Evolutionary conservation across 2,888 invertebrate genomes (phyloP).

Genomic region (Choristoneura rosaceana): DNA sequence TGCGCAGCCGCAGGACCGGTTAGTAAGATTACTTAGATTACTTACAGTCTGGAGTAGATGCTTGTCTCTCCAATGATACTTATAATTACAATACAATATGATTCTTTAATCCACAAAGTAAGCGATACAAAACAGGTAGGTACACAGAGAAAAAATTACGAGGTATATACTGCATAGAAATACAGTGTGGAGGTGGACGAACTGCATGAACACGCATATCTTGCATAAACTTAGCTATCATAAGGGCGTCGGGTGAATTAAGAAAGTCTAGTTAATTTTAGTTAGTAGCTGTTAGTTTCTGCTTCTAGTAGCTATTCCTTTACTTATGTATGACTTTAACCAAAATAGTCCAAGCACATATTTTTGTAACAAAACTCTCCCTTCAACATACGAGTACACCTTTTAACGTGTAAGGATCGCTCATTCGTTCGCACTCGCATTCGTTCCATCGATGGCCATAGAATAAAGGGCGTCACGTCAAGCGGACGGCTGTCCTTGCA

Average conservation of each 20-base stretch:
- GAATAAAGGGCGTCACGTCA: conserved; percentile 28
- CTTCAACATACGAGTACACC: neutral
- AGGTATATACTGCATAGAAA: no score
- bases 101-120: no score
- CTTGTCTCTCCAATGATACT: neutral
- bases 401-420: neutral
- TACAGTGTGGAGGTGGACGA: no score
- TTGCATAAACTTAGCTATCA: no score
- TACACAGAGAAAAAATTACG: no score
- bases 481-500: conserved; percentile 31
- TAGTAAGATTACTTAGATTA: neutral
- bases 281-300: no score
- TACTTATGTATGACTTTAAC: no score
- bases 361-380: neutral
- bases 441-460: conserved; percentile 23
- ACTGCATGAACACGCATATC: no score
- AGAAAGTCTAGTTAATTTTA: no score
- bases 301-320: no score
- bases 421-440: conserved; percentile 7
- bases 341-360: neutral
- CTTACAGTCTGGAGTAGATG: conserved; percentile 6
- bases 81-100: neutral
- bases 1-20: conserved; percentile 24
- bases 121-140: no score
- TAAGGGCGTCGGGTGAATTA: no score